Base-by-base conservation (phyloP, 1,140 invertebrate genomes). In the Wiebesia pumilae region DNA sequence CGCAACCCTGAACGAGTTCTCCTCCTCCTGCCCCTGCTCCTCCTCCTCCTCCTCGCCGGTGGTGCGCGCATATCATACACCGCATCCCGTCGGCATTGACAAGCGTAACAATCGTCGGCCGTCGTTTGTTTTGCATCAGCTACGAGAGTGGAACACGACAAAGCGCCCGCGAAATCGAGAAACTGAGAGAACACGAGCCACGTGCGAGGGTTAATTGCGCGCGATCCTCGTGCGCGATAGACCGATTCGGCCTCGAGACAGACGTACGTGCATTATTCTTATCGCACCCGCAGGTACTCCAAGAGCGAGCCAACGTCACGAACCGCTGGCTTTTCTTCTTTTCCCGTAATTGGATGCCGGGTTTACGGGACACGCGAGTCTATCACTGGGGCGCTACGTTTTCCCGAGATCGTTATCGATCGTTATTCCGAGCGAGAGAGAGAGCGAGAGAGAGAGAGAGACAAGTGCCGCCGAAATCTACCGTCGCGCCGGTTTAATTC, bases 191-290 rank as follows among this genome's bases (percentile, higher is more conserved):
- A 38, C 4, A 2, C 14, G 2, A 0, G 77, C n/a, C 77, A 79
- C 77, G 80, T 69, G 83, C 78, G 65, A 43, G 54, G 21, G 33
- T 86, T 86, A 86, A 86, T 86, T 81, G 40, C 79, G 67, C 21
- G 16, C 27, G 84, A 86, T 86, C 84, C 84, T 80, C 79, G 84
- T 86, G 84, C 38, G 27, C 51, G 84, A 86, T 86, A 79, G 2
- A 16, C 14, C 14, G 51, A 54, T 54, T 24, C 19, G 3, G 10
- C 27, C 1, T 62, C 3, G 2, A 62, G 6, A 4, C 19, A 21
- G 79, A 47, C 81, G 40, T n/a, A 3, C 19, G 35, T 30, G 24
- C 24, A 62, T 62, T 27, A 27, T 27, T 27, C 71, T 75, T 75
- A 75, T 43, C 21, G 40, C 19, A 1, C 35, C 27, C 24, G 21